Evolutionary conservation across 2,113 vertebrate genomes (phyloP), one percentile per base, ranked within the genome.

Genomic region (Seriola quinqueradiata): DNA sequence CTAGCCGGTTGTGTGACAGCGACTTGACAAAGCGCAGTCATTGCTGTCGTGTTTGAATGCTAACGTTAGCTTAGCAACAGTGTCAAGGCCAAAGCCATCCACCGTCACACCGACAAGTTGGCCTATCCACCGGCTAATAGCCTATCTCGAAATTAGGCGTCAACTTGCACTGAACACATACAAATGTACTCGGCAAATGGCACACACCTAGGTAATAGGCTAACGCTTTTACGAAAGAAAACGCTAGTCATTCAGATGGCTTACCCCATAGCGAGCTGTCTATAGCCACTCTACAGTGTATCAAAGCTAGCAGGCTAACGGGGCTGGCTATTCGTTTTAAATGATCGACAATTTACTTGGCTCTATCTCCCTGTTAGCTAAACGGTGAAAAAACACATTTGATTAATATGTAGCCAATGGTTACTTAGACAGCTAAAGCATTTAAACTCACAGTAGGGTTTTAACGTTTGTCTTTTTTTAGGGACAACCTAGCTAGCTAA

Each of bases 1-100:
- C 40, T 54, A 70, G n/a, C 70, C 55, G 48, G 59, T 38, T 67
- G 68, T 44, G 59, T 80, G 79, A 83, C 89, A 88, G 83, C 69
- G 64, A 19, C 60, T 80, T 80, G 79, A 91, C 92, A 92, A 94
- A 94, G 91, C 92, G 78, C 75, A 93, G 89, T 93, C 89, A 92
- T 84, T 42, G 89, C 87, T 86, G 75, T 87, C 84, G 81, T 89
- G 77, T 83, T 80, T 77, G 28, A 57, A 63, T 67, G 90, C 92
- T 92, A 90, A 66, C 44, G 44, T 64, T 93, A 93, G 90, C 92
- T 77, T 90, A 90, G 87, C 82, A 90, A 58, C 44, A 3, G 13
- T 77, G 70, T 85, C 81, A 90, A 93, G 92, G 92, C 93, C 93
- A 76, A 84, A 88, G 65, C 73, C 89, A 68, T 38, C 80, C 77